Evolutionary conservation across 2,797 vertebrate genomes (phyloP).

Genomic region (Trematomus bernacchii): DNA sequence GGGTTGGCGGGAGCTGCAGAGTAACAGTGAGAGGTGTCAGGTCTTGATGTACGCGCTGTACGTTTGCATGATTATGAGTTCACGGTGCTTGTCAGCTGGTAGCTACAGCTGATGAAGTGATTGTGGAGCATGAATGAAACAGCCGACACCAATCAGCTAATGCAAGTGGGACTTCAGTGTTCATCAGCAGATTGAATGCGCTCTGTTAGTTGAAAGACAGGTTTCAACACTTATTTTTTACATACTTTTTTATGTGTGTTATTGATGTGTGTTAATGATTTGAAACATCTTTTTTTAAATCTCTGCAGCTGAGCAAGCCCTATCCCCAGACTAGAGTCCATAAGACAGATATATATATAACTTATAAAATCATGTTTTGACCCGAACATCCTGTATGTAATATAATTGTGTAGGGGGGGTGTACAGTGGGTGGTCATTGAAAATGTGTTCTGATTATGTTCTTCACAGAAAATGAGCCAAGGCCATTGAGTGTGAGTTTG

Average conservation of each 20-base stretch:
- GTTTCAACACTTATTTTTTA: background rate
- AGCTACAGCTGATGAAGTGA: background rate
- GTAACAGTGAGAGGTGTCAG: background rate
- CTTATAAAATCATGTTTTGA: background rate
- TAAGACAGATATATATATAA: too few species aligned
- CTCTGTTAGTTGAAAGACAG: background rate
- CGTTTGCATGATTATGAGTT: conserved; percentile 2
- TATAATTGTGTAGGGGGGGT: too few species aligned
- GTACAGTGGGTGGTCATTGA: too few species aligned
- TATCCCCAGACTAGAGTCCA: background rate
- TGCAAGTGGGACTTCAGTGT: background rate
- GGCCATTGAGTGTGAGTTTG: too few species aligned
- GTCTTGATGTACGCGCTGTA: background rate
- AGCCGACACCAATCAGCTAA: conserved; percentile 31
- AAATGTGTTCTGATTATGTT: too few species aligned
- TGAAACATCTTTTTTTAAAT: too few species aligned
- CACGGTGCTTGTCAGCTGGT: background rate
- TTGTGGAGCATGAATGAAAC: conserved; percentile 4
- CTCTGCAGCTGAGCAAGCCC: background rate
- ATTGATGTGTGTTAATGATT: background rate
- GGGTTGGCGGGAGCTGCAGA: background rate
- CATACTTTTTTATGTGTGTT: background rate
- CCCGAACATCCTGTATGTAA: too few species aligned
- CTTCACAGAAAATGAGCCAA: too few species aligned
- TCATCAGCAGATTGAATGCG: background rate